Base-by-base conservation (phyloP, 2,888 invertebrate species). In the Mimachlamys varia region DNA sequence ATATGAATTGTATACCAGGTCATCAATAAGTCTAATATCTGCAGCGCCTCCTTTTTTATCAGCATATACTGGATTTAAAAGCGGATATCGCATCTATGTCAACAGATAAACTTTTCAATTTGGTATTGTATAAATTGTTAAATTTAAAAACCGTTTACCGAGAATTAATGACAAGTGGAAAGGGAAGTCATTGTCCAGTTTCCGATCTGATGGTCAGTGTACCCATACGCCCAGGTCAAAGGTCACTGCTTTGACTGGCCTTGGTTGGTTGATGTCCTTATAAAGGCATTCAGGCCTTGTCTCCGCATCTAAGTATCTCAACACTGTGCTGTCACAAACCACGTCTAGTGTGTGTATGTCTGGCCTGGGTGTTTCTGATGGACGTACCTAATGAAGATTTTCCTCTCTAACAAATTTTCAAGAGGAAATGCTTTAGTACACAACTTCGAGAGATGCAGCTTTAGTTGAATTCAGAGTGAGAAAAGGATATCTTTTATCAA, bases 151-250 rank as follows among this genome's bases (percentile, higher is more conserved):
- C 19, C 76, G 27, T 10, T 22, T 33, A 58, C n/a, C 33, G 76
- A 27, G 33, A 33, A 33, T 12, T 76, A 10, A 15, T 33, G 33
- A 27, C 22, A 33, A 27, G 76, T 33, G 4, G 33, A 33, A 33
- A 76, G 76, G 12, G 17, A 27, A 76, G 27, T 76, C 19, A 76
- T 33, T 76, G 76, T 27, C 76, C 76, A 76, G 76, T 22, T 76
- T 76, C 76, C 76, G 76, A 27, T 76, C 76, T 76, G 76, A 76
- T 76, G 76, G 76, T 76, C 33, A 76, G 76, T 76, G 76, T 76
- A 22, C 76, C 27, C 27, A 33, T 76, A 33, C 76, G 33, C 33
- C 12, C 27, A 0, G 76, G 76, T 76, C 33, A 76, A 76, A 76
- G 76, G 76, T 76, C 76, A 76, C 27, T 5, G 27, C 27, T 27